phyloP scores from a whole-genome alignment of 2,888 invertebrate species.

The Cordilura impudica region DNA sequence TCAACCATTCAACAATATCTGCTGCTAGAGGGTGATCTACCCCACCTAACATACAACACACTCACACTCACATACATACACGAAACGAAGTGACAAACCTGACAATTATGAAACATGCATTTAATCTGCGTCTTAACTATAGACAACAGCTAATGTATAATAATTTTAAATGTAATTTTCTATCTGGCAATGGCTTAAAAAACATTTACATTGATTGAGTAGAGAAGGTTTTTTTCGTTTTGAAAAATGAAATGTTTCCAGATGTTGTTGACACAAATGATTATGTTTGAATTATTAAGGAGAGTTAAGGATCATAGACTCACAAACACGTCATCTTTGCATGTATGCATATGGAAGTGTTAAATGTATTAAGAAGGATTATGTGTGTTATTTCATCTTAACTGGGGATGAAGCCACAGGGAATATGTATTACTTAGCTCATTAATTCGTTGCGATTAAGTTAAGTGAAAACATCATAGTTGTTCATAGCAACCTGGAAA shows the following conservation, averaged over 20 bases:
- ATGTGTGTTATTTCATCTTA: background rate
- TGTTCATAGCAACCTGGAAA: no score
- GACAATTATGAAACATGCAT: constrained; percentile 23
- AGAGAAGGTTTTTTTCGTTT: background rate
- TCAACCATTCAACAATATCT: background rate
- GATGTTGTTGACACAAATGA: constrained; percentile 56
- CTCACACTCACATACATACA: background rate
- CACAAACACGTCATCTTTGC: background rate
- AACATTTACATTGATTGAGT: constrained; percentile 13
- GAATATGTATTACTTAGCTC: no score
- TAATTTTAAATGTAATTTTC: constrained; percentile 14
- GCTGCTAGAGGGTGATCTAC: background rate
- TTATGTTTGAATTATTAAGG: constrained; percentile 36
- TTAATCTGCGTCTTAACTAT: constrained; percentile 24
- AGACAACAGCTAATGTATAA: constrained; percentile 27
- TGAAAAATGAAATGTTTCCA: constrained; percentile 47
- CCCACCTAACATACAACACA: background rate
- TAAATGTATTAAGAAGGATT: background rate
- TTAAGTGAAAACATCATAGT: no score
- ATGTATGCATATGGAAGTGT: background rate
- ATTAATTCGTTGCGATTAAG: no score
- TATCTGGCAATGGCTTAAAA: constrained; percentile 1
- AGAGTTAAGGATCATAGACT: background rate
- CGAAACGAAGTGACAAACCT: constrained; percentile 38
- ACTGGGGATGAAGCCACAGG: no score